Evolutionary conservation across 2,113 vertebrate genomes (phyloP).

Genomic region (Alethe diademata): DNA sequence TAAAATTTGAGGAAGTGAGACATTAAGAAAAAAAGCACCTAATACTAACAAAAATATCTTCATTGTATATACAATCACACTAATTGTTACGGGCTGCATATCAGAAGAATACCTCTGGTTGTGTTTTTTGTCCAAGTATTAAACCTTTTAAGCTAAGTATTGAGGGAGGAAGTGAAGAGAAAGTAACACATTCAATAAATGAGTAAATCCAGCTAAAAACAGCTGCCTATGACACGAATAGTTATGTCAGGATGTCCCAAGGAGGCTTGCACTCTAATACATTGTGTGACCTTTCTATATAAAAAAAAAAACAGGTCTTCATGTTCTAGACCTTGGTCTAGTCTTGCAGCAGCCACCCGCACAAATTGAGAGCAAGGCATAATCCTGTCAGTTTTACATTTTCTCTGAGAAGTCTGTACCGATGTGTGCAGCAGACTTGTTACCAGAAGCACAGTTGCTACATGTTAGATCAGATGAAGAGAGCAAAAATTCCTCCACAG

Average conservation of each 20-base stretch:
- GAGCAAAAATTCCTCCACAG: neutral
- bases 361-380: neutral
- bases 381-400: neutral
- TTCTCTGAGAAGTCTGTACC: neutral
- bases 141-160: neutral
- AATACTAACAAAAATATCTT: neutral
- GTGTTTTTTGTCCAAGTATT: neutral
- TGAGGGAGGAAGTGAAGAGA: neutral
- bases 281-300: neutral
- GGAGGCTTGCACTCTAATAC: neutral
- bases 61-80: neutral
- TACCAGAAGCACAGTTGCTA: neutral
- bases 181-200: neutral
- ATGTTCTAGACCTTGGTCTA: neutral
- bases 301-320: neutral
- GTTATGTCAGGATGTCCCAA: neutral
- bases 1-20: neutral
- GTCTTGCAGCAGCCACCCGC: neutral
- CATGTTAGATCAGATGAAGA: neutral
- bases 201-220: neutral
- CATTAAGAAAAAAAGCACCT: neutral
- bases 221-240: neutral
- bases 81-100: neutral
- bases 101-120: neutral
- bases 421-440: neutral